Evolutionary conservation across 2,113 vertebrate species (phyloP).

Genomic region (Nothocercus nigrocapillus): DNA sequence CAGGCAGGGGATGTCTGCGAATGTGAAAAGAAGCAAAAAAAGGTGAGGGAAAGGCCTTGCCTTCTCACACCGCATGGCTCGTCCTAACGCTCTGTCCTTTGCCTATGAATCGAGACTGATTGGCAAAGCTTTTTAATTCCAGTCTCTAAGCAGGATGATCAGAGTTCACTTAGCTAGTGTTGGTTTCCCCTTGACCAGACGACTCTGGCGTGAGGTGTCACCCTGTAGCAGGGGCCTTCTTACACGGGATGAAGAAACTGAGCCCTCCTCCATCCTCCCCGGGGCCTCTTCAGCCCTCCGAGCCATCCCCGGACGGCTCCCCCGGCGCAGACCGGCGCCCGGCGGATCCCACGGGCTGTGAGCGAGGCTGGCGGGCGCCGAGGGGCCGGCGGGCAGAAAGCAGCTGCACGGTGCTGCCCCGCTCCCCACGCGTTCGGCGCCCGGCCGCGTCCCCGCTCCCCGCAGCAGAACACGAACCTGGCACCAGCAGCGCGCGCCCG

Average conservation of each 20-base stretch:
- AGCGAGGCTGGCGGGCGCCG: no score
- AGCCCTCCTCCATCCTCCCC: neutral
- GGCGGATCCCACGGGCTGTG: no score
- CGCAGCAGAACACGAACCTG: constrained; percentile 20
- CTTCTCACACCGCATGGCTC: neutral
- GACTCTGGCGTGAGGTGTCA: constrained; percentile 31
- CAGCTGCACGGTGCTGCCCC: no score
- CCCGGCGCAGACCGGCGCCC: neutral
- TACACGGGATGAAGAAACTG: constrained; percentile 60
- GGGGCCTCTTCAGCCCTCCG: neutral
- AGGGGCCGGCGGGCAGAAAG: no score
- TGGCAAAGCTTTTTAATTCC: constrained; percentile 72
- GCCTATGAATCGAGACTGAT: constrained; percentile 46
- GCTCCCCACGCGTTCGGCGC: no score
- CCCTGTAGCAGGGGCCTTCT: constrained; percentile 46
- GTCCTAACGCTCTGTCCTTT: constrained; percentile 41
- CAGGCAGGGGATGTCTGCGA: neutral
- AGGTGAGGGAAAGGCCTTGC: neutral
- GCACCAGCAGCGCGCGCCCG: neutral
- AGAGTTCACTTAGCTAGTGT: constrained; percentile 43
- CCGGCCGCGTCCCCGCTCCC: neutral
- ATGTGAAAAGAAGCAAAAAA: neutral
- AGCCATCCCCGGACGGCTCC: rapidly evolving
- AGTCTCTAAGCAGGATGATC: constrained; percentile 67
- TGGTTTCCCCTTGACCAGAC: constrained; percentile 46